These are phyloP conservation scores for Leucoraja ocellata DNA, from an alignment of 2,797 vertebrate species.

Conservation along the genomic window DNA sequence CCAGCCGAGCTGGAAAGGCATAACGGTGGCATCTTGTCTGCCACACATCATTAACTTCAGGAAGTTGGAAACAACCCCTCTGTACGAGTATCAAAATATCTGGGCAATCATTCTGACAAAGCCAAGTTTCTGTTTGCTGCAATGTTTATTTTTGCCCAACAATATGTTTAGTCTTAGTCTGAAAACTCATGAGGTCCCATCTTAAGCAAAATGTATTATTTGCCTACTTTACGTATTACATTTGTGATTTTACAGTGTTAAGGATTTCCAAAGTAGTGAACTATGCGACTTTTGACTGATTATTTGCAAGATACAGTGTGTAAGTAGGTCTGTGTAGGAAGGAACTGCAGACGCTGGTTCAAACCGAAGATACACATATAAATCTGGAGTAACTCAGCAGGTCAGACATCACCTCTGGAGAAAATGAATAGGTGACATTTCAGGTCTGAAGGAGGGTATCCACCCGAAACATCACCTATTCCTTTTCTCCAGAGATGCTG, in stretches of 20 bases:
- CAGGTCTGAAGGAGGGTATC: no score
- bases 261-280: neutral
- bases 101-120: neutral
- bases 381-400: no score
- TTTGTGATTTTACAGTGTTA: neutral
- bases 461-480: no score
- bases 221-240: neutral
- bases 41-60: constrained; percentile 28
- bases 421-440: no score
- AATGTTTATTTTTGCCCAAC: neutral
- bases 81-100: neutral
- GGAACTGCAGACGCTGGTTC: no score
- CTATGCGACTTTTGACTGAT: neutral
- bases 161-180: neutral
- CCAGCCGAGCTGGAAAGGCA: constrained; percentile 1
- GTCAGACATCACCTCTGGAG: no score
- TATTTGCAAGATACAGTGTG: no score
- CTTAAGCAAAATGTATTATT: neutral
- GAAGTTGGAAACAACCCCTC: constrained; percentile 16
- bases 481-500: no score
- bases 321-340: no score
- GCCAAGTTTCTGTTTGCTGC: neutral
- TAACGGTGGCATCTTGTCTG: neutral
- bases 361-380: no score
- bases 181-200: neutral